Evolutionary conservation across 2,888 invertebrate genomes (phyloP).

Genomic region (Mythimna impura): DNA sequence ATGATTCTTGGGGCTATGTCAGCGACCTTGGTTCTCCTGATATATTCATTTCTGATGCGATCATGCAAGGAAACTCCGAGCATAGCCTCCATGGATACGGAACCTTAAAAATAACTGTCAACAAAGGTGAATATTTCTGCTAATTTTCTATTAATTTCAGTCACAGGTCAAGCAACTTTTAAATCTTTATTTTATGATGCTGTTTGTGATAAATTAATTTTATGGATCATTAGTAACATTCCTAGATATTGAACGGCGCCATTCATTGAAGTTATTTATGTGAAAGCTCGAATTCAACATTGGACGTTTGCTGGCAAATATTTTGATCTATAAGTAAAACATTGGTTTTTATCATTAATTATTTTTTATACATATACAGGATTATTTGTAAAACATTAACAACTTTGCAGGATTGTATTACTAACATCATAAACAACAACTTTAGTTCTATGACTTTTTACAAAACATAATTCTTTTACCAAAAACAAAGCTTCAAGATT

Average conservation of each 20-base stretch:
- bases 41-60: too few relatives aligned
- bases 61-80: too few relatives aligned
- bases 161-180: slow-evolving; percentile 32
- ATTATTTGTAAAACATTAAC: too few relatives aligned
- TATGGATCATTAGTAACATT: slow-evolving; percentile 8
- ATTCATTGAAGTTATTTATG: slow-evolving; percentile 11
- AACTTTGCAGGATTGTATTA: too few relatives aligned
- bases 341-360: too few relatives aligned
- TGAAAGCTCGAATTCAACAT: not conserved
- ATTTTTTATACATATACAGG: too few relatives aligned
- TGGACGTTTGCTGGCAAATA: not conserved
- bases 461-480: too few relatives aligned
- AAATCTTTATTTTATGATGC: slow-evolving; percentile 22
- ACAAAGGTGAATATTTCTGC: not conserved
- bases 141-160: slow-evolving; percentile 24
- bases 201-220: slow-evolving; percentile 29
- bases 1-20: too few relatives aligned
- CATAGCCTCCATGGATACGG: not conserved
- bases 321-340: not conserved
- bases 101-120: not conserved
- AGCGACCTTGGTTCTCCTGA: too few relatives aligned
- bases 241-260: slow-evolving; percentile 10
- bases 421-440: too few relatives aligned
- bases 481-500: too few relatives aligned
- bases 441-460: too few relatives aligned